A percentile compares a stretch with the other conserved stretches of the same genome.
These are phyloP conservation scores for Poeciliopsis presidionis DNA, from an alignment of 2,797 vertebrate genomes.

Conservation along the genomic window DNA sequence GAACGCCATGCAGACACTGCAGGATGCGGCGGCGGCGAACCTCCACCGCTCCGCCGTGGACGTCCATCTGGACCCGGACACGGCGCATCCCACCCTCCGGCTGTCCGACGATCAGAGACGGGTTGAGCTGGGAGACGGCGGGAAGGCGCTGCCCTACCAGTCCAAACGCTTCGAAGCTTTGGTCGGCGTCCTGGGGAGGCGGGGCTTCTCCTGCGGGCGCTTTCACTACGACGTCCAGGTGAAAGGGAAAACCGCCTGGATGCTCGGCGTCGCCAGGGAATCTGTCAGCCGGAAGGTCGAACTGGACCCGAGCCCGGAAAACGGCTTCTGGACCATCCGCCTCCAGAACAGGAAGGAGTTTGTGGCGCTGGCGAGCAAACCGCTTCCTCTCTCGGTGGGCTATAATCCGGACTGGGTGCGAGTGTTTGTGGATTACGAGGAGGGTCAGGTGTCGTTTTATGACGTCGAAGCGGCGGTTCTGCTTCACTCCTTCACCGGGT, in stretches of 20 bases:
- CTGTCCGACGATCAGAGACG: slow-evolving; percentile 27
- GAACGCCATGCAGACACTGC: background rate
- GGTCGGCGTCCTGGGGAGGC: background rate
- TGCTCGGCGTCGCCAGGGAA: slow-evolving; percentile 3
- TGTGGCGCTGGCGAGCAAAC: background rate
- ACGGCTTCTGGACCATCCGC: slow-evolving; percentile 11
- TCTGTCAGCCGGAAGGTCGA: background rate
- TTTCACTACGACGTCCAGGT: slow-evolving; percentile 29
- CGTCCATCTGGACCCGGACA: slow-evolving; percentile 20
- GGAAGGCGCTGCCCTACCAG: background rate
- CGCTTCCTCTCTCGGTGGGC: background rate
- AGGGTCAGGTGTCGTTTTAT: slow-evolving; percentile 17
- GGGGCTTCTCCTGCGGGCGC: slow-evolving; percentile 19
- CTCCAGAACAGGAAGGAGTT: background rate
- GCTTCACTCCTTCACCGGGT: slow-evolving; percentile 11
- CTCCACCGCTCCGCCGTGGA: background rate
- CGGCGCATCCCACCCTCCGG: slow-evolving; percentile 19
- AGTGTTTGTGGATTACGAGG: slow-evolving; percentile 30
- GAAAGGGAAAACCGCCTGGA: slow-evolving; percentile 10
- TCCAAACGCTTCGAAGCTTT: background rate
- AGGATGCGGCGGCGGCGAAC: background rate
- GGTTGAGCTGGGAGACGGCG: background rate
- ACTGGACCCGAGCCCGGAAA: background rate
- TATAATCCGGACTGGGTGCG: slow-evolving; percentile 1
- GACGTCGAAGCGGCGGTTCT: slow-evolving; percentile 1